A percentile compares a stretch with the other conserved stretches of the same genome.
phyloP scores from a whole-genome alignment of 2,888 invertebrate species.

The Morpho deidamia region DNA sequence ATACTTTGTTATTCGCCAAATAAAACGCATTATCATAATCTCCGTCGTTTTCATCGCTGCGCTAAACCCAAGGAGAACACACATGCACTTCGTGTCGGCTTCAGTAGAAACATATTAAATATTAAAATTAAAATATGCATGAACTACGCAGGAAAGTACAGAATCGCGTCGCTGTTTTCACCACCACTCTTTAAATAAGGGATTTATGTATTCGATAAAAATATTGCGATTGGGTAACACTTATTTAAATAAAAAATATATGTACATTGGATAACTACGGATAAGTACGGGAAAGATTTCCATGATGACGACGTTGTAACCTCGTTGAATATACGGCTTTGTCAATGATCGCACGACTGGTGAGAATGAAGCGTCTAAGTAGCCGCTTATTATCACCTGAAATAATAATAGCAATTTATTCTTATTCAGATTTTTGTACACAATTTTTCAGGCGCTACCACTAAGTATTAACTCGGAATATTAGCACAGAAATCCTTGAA shows the following conservation, averaged over 20 bases:
- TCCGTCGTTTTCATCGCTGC: too few relatives aligned
- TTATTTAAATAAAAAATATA: neutral
- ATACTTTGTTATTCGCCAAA: too few relatives aligned
- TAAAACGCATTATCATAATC: too few relatives aligned
- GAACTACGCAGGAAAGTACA: too few relatives aligned
- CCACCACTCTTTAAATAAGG: too few relatives aligned
- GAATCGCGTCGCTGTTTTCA: too few relatives aligned
- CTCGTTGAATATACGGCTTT: conserved; percentile 41
- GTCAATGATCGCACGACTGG: conserved; percentile 44
- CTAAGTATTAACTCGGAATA: neutral
- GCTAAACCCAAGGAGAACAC: too few relatives aligned
- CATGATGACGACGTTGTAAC: conserved; percentile 51
- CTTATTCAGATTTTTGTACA: neutral
- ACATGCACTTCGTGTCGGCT: too few relatives aligned
- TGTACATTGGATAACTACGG: conserved; percentile 60
- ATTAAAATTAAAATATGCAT: too few relatives aligned
- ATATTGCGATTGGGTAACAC: neutral
- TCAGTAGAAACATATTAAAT: too few relatives aligned
- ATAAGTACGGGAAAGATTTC: conserved; percentile 57
- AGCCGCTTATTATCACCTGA: conserved; percentile 62
- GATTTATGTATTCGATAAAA: neutral
- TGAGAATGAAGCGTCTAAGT: conserved; percentile 56
- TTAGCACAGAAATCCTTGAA: neutral
- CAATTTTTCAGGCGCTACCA: neutral
- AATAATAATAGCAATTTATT: neutral